Evolutionary conservation across 2,888 invertebrate species (phyloP), one percentile per base, ranked within the genome.

Genomic region (Pollenia amentaria): DNA sequence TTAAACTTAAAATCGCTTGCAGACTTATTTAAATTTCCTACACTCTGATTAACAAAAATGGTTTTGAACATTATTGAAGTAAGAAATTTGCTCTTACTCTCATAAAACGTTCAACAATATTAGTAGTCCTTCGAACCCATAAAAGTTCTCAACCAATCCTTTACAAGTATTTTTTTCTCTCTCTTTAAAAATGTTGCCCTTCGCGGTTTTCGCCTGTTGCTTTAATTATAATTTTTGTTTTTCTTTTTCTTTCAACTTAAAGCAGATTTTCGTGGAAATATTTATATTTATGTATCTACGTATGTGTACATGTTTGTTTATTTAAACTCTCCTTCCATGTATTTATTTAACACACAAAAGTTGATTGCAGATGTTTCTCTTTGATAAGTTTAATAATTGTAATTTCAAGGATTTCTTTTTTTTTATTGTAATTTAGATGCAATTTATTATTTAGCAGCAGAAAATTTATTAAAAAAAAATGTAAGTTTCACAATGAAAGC

Each of bases 311-410:
- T 46, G 38, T 67, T 12, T 60, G 57, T 57, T 57, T 57, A 57
- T 8, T 38, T 57, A 14, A 29, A 14, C 38, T 57, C 38, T 57
- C 55, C 48, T 57, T 69, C 14, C 55, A 40, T 57, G n/a, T 42
- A 51, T 79, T 79, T 70, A 16, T 42, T 78, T 69, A 48, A 78
- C 55, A 48, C 57, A 80, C 55, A 65, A 57, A 46, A 42, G 81
- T 57, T 81, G 44, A 18, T 51, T 79, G 69, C 73, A 67, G 73
- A 81, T 67, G 81, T 67, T 81, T 57, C 65, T 48, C 40, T 67
- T 67, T 73, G 65, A 81, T 67, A 73, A 73, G 38, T 65, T 65
- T 48, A 73, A 55, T 80, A 73, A 67, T 73, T 67, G 46, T 67
- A 40, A 57, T 73, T 81, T 73, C 65, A 81, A 81, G 55, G 81